Evolutionary conservation across 2,113 vertebrate species (phyloP).

Genomic region (Eptesicus fuscus): DNA sequence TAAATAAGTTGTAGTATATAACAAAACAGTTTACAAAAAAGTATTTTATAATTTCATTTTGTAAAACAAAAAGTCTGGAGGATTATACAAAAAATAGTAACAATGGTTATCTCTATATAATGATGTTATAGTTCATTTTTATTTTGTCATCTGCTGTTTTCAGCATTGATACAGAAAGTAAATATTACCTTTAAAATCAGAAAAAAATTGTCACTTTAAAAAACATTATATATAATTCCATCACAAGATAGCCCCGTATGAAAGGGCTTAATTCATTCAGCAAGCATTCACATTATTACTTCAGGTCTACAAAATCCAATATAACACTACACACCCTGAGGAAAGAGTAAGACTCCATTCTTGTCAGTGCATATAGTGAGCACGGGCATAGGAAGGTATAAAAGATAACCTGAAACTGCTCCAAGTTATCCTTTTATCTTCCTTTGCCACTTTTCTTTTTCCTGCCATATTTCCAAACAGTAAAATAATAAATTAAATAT

Average conservation of each 20-base stretch:
- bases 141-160: slow-evolving; percentile 3
- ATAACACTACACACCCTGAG: background rate
- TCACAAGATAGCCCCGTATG: background rate
- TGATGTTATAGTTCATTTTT: slow-evolving; percentile 20
- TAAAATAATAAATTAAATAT: background rate
- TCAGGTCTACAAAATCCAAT: background rate
- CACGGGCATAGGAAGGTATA: background rate
- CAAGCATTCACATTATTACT: background rate
- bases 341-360: background rate
- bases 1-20: background rate
- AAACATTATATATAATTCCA: background rate
- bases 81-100: background rate
- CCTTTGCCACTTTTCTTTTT: background rate
- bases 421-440: background rate
- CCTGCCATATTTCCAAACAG: background rate
- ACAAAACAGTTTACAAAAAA: background rate
- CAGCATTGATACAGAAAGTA: background rate
- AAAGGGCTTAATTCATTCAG: background rate
- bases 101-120: background rate
- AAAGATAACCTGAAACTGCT: background rate
- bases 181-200: background rate
- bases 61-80: background rate
- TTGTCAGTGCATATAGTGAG: background rate
- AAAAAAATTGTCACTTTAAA: background rate
- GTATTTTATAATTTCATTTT: background rate